A percentile compares a stretch with the other conserved stretches of the same genome.
phyloP scores from a whole-genome alignment of 2,888 invertebrate genomes.

The Mellilla xanthometata region DNA sequence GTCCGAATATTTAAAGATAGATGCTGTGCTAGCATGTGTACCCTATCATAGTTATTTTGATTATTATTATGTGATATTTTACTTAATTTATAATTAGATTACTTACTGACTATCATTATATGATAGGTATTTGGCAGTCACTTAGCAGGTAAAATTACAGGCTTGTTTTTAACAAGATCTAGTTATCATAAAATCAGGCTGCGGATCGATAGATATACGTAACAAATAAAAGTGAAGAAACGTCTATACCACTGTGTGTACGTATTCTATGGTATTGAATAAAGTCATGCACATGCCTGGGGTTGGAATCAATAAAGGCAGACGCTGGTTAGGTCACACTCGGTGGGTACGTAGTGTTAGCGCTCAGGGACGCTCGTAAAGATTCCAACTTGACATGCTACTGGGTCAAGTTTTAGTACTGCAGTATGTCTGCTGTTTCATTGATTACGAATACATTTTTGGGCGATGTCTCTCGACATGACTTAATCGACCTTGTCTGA shows the following conservation, averaged over 20 bases:
- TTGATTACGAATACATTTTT: not conserved
- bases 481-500: constrained; percentile 4
- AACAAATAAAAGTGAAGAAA: too few species aligned
- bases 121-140: too few species aligned
- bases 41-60: too few species aligned
- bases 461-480: not conserved
- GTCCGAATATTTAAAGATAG: too few species aligned
- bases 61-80: too few species aligned
- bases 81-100: too few species aligned
- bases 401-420: constrained; percentile 17
- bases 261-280: constrained; percentile 1
- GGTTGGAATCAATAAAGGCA: constrained; percentile 22
- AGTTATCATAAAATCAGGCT: too few species aligned
- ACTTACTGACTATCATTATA: too few species aligned
- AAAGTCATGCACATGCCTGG: constrained; percentile 2
- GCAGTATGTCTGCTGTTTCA: constrained; percentile 6
- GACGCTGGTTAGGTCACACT: constrained; percentile 3
- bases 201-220: too few species aligned
- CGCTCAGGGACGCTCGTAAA: constrained; percentile 11
- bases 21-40: too few species aligned
- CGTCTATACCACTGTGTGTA: not conserved
- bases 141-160: too few species aligned
- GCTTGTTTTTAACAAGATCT: too few species aligned
- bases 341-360: constrained; percentile 3
- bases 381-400: constrained; percentile 3